Percentiles rank a stretch among this genome's conserved stretches.
Evolutionary conservation across 1,140 invertebrate genomes (phyloP).

Genomic region (Panagrolaimus sp.): DNA sequence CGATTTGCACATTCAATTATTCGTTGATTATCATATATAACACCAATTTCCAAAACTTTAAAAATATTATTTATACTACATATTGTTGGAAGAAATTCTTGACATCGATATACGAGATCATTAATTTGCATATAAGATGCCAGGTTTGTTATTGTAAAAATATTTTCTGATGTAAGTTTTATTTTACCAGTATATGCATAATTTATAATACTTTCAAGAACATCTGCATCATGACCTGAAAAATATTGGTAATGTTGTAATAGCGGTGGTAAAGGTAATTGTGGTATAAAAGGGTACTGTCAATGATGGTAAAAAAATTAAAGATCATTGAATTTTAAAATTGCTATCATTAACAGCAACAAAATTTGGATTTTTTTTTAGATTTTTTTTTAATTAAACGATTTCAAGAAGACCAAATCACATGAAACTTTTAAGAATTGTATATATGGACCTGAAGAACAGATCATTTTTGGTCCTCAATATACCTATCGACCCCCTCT

Average conservation of each 20-base stretch:
- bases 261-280: neutral
- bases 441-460: no score
- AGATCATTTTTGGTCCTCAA: no score
- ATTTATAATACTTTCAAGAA: neutral
- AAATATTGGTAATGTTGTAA: neutral
- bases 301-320: no score
- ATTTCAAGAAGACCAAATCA: no score
- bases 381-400: no score
- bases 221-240: conserved; percentile 9
- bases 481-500: no score
- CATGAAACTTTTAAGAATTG: no score
- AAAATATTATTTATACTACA: conserved; percentile 6
- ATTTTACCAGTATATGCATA: conserved; percentile 7
- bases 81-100: neutral
- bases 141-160: neutral
- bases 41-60: conserved; percentile 2
- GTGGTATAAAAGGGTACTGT: no score
- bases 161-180: neutral
- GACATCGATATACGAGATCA: neutral
- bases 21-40: conserved; percentile 3
- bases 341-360: no score
- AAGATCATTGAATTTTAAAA: no score
- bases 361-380: no score
- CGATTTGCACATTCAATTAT: conserved; percentile 7
- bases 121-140: conserved; percentile 11